Evolutionary conservation across 2,888 invertebrate species (phyloP), one percentile per base, ranked within the genome.

Genomic region (Mesorhabditis spiculigera): DNA sequence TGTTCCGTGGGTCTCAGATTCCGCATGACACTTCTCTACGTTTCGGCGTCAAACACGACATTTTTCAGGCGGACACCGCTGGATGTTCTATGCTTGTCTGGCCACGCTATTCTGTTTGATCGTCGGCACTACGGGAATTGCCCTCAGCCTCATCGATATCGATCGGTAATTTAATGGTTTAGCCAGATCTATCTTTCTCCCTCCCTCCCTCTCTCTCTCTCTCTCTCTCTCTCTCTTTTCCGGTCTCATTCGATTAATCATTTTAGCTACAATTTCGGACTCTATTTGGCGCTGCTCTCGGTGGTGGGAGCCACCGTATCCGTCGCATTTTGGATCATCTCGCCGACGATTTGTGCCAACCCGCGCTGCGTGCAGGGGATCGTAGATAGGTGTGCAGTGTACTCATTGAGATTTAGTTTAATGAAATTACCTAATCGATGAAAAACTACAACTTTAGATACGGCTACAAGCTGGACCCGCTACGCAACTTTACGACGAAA

Each of bases 51-150:
- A 28, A 28, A 28, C 1, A 28, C 28, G 28, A 28, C 28, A 28
- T 28, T 28, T 28, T 28, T n/a, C n/a, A 28, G 28, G 28, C 8
- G n/a, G 58, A 50, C 8, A 50, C n/a, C 62, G 13, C 43, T 63
- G 41, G 10, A 75, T 75, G 75, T 68, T 75, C n/a, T 75, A 75
- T 65, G 75, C 75, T 4, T 75, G 75, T 44, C 67, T 75, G 62
- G 73, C 71, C 16, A 71, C 73, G 4, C 68, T 71, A 50, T 44
- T 69, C 50, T 73, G 75, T 43, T 67, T 75, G 5, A 41, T 66
- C 43, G 43, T 75, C 44, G 75, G 75, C 28, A 16, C 69, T 10
- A 43, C 65, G 0, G 75, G 75, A n/a, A 62, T 75, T 45, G 66
- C 66, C 4, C 43, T 75, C 16, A 66, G 70, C n/a, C 43, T 73